Evolutionary conservation across 2,888 invertebrate species (phyloP).

Genomic region (Drosophila paranaensis): DNA sequence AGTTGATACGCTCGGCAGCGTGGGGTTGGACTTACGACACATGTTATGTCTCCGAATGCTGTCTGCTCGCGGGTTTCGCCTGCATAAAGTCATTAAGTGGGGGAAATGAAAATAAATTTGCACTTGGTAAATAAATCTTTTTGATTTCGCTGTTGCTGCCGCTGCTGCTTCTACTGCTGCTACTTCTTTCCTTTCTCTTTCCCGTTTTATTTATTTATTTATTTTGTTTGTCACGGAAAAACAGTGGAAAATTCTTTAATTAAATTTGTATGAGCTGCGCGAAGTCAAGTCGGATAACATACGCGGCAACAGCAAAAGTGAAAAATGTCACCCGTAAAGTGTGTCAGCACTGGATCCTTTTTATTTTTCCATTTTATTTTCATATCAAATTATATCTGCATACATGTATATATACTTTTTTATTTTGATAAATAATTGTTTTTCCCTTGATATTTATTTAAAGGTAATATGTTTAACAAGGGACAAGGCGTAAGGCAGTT

Average conservation of each 20-base stretch:
- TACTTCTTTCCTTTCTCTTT: constrained; percentile 15
- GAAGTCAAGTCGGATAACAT: constrained; percentile 49
- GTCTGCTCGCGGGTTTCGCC: constrained; percentile 34
- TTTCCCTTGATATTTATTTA: background rate
- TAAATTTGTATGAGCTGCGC: constrained; percentile 62
- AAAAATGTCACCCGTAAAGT: constrained; percentile 51
- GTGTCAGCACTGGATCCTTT: constrained; percentile 26
- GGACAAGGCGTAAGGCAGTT: background rate
- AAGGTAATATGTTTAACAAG: constrained; percentile 3
- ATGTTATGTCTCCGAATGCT: constrained; percentile 38
- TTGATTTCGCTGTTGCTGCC: constrained; percentile 57
- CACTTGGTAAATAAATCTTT: constrained; percentile 80
- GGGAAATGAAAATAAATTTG: constrained; percentile 75
- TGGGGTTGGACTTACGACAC: constrained; percentile 15
- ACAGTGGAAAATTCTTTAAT: constrained; percentile 67
- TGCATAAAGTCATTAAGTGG: constrained; percentile 77
- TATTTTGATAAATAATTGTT: constrained; percentile 29
- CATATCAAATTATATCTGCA: constrained; percentile 1
- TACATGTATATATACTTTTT: background rate
- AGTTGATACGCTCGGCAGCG: background rate
- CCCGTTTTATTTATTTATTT: constrained; percentile 17
- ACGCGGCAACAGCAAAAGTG: constrained; percentile 32
- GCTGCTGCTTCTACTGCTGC: background rate
- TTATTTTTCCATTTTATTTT: constrained; percentile 8
- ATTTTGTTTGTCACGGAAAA: constrained; percentile 34